These are phyloP conservation scores for Diarsia brunnea DNA, from an alignment of 2,888 invertebrate species.

Conservation along the genomic window DNA sequence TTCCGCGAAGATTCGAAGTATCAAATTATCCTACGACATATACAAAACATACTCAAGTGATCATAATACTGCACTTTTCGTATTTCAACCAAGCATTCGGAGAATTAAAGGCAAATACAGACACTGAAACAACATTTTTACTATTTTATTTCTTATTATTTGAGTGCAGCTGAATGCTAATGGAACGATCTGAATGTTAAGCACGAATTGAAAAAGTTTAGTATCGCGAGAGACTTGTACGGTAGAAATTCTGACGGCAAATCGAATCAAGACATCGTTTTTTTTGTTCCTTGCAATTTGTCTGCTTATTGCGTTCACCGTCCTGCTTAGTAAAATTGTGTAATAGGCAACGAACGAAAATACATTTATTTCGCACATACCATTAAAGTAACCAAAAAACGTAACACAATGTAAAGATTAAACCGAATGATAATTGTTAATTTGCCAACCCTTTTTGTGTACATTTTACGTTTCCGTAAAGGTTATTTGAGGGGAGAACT, in stretches of 20 bases:
- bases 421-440: background rate
- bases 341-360: background rate
- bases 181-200: conserved; percentile 20
- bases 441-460: background rate
- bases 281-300: background rate
- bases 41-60: no score
- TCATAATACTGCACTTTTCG: conserved; percentile 16
- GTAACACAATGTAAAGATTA: background rate
- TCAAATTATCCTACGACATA: no score
- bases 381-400: no score
- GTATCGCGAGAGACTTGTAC: conserved; percentile 9
- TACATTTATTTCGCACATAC: no score
- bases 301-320: background rate
- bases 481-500: no score
- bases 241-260: background rate
- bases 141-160: conserved; percentile 23
- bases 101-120: conserved; percentile 41
- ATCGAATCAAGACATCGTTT: background rate
- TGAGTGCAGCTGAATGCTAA: conserved; percentile 23
- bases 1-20: no score
- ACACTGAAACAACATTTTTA: conserved; percentile 23
- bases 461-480: background rate
- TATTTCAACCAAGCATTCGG: conserved; percentile 34
- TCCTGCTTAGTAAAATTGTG: background rate
- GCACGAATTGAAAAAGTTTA: conserved; percentile 7